Base-by-base conservation (phyloP, 30 jellyfish, hydroid and myxozoan genomes). In the Aurelia aurita complex sp. Pacific region DNA sequence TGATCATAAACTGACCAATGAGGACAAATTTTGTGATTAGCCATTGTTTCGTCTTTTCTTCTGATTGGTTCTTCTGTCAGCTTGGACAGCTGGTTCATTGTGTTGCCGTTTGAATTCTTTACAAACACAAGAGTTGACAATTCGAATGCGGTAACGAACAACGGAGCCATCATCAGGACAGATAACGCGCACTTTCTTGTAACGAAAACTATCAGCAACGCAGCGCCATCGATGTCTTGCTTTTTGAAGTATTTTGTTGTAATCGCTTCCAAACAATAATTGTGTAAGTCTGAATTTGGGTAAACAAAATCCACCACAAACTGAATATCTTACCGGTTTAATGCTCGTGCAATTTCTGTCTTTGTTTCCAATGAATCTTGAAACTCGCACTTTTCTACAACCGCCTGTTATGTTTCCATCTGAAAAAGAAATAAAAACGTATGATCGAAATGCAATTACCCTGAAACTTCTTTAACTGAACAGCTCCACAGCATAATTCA, bases 141-240 rank as follows among this genome's bases (percentile, higher is more conserved):
- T 87, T 50, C 74, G 82, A 32, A 89, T 76, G 74, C 93, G 85
- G 60, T 89, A 89, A 9, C 97, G 79, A 9, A 87, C 70, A 42
- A 89, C 86, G 9, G 91, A 77, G n/a, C 97, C 97, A 60, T 89
- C 97, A 81, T 89, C 97, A 14, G 92, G 92, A 67, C 97, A 89
- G 51, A 54, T 33, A 3, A 89, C 97, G 38, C 90, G 90, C 57
- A 89, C 89, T 46, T 89, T 89, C 72, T 89, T 89, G 81, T 72
- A 81, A 2, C 91, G 86, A 75, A 59, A 89, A 9, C 86, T 38
- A 50, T 42, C 71, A 1, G 93, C 88, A 15, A 69, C 90, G 53
- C 97, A 89, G 3, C 97, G 43, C 83, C 88, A 89, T 17, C 89
- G 89, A 55, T 89, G 89, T 50, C 54, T 73, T 10, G 90, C 85